Base-by-base conservation (phyloP, 2,888 invertebrate species). In the Tetrapedia diversipes region DNA sequence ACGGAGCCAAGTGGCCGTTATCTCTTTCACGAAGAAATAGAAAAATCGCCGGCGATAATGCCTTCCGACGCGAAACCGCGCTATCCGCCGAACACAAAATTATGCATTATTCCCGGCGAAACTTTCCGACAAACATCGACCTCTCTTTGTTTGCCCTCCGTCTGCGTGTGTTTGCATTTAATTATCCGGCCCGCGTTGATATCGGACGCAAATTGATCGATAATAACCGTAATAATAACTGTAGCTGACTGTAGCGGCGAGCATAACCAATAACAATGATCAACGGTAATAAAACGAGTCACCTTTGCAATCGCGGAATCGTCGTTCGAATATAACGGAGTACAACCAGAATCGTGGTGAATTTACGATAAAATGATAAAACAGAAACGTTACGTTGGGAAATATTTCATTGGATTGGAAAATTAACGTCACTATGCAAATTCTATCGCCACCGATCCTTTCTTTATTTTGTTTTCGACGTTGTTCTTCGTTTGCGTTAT, bases 11-110 rank as follows among this genome's bases (percentile, higher is more conserved):
- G 63, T 37, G 16, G 24, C 34, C 11, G 37, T 29, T 29, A 64
- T 51, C 51, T 16, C 11, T 16, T n/a, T 32, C 16, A 32, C 19
- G 14, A 14, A 16, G 51, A 39, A 64, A 29, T 29, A 51, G 39
- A 64, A 64, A 32, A 45, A 60, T 60, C 45, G 22, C 1, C 22
- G 0, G 34, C 8, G 41, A 64, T 64, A 53, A 53, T 39, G 39
- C 8, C n/a, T 39, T 19, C 1, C n/a, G 3, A n/a, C 32, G 1
- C 32, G 6, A 54, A 54, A 49, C 37, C 22, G 14, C 34, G 4
- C 10, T 24, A 24, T 7, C 34, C n/a, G 0, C 4, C n/a, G 11
- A 16, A 27, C 19, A 4, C 2, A 11, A n/a, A 47, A 37, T 49
- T 24, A 27, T n/a, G 24, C 14, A 24, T n/a, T n/a, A n/a, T 24